Evolutionary conservation across 2,888 invertebrate genomes (phyloP).

Genomic region (Ophion slaviceki): DNA sequence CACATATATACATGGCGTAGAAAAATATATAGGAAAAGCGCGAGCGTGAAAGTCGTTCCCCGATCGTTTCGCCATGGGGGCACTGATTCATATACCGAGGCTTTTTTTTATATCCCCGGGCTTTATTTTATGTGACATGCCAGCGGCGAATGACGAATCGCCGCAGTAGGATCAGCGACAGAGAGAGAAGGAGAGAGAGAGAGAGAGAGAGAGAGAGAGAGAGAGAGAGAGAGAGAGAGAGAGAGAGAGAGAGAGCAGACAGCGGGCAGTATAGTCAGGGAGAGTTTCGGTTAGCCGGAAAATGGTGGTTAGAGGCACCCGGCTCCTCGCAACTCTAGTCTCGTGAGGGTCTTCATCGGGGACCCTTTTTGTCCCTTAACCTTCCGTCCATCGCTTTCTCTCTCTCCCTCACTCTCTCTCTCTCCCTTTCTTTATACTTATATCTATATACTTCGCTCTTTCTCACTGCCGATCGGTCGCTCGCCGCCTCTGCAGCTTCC

Average conservation of each 20-base stretch:
- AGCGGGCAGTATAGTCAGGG: slow-evolving; percentile 36
- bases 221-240: slow-evolving; percentile 4
- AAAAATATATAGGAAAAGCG: slow-evolving; percentile 60
- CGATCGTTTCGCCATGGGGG: slow-evolving; percentile 61
- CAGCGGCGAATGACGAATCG: slow-evolving; percentile 67
- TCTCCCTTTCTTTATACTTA: slow-evolving; percentile 4
- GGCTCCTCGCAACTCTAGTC: slow-evolving; percentile 39
- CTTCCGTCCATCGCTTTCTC: slow-evolving; percentile 49
- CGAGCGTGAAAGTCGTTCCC: slow-evolving; percentile 64
- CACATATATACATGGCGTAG: slow-evolving; percentile 25
- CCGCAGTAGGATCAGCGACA: slow-evolving; percentile 58
- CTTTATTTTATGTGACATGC: slow-evolving; percentile 68
- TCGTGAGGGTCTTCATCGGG: slow-evolving; percentile 44
- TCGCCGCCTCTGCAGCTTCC: slow-evolving; percentile 73
- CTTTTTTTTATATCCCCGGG: slow-evolving; percentile 59
- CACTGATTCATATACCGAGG: slow-evolving; percentile 63
- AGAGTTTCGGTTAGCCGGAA: slow-evolving; percentile 62
- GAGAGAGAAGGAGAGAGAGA: slow-evolving; percentile 6
- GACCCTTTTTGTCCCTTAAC: slow-evolving; percentile 74
- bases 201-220: not conserved
- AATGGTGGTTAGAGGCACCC: slow-evolving; percentile 65
- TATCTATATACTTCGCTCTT: slow-evolving; percentile 6
- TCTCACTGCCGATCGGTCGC: slow-evolving; percentile 45
- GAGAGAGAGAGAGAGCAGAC: slow-evolving; percentile 7
- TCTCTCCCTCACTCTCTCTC: slow-evolving; percentile 26